These are phyloP conservation scores for Rhyacophila brunnea DNA, from an alignment of 1,140 invertebrate genomes.

Conservation along the genomic window DNA sequence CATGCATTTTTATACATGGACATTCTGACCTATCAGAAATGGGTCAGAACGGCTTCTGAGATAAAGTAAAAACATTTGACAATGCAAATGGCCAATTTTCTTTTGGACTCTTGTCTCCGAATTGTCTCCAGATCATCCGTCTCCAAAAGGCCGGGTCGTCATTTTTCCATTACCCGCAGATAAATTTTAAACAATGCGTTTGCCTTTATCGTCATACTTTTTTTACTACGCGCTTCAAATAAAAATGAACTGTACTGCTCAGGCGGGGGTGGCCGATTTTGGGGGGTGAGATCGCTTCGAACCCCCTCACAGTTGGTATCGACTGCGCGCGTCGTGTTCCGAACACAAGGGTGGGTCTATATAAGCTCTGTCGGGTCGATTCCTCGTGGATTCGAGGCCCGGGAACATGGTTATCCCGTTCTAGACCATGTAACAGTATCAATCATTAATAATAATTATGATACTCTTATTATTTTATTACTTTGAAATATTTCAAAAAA, in stretches of 20 bases:
- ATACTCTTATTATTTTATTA: too few species aligned
- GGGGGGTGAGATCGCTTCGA: constrained; percentile 5
- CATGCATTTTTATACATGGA: too few species aligned
- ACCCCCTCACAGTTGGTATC: constrained; percentile 17
- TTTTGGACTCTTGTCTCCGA: too few species aligned
- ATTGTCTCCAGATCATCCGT: not conserved
- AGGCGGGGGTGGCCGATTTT: constrained; percentile 7
- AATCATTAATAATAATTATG: not conserved
- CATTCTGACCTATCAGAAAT: too few species aligned
- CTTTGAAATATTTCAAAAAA: too few species aligned
- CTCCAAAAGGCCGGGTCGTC: constrained; percentile 20
- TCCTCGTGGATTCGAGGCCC: constrained; percentile 24
- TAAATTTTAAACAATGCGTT: constrained; percentile 36
- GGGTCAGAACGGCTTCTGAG: too few species aligned
- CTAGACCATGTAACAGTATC: not conserved
- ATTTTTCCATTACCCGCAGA: constrained; percentile 30
- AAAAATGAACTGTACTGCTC: constrained; percentile 30
- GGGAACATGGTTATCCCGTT: constrained; percentile 19
- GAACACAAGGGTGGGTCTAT: too few species aligned
- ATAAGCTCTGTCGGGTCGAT: constrained; percentile 13
- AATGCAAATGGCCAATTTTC: too few species aligned
- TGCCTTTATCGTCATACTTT: constrained; percentile 28
- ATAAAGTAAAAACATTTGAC: too few species aligned
- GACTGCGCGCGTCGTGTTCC: constrained; percentile 14
- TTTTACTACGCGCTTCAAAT: constrained; percentile 31